A percentile compares a stretch with the other conserved stretches of the same genome.
These are phyloP conservation scores for Synanthedon andrenaeformis DNA, from an alignment of 2,888 invertebrate species.

Conservation along the genomic window DNA sequence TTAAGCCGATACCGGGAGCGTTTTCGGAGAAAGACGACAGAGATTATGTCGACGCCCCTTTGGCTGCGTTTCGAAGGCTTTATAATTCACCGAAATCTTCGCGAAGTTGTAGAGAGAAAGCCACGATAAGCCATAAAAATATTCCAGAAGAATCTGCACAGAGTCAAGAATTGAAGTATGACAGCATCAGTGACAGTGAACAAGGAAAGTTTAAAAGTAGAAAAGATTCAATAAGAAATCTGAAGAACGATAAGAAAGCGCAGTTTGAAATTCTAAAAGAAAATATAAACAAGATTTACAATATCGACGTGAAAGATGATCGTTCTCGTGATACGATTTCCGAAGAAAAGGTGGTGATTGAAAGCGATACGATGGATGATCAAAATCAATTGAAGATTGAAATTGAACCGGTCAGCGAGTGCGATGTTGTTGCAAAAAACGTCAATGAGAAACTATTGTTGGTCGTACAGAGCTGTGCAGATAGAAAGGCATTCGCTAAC, in stretches of 20 bases:
- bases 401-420: slow-evolving; percentile 26
- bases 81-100: slow-evolving; percentile 24
- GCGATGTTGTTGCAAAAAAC: slow-evolving; percentile 16
- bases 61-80: slow-evolving; percentile 46
- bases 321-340: not conserved
- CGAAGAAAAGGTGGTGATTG: not conserved
- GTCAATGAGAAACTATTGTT: slow-evolving; percentile 19
- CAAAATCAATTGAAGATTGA: slow-evolving; percentile 28
- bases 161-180: not conserved
- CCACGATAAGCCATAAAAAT: too few species aligned
- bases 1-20: slow-evolving; percentile 23
- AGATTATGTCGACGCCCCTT: slow-evolving; percentile 43
- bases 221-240: slow-evolving; percentile 3
- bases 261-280: slow-evolving; percentile 32
- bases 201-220: not conserved
- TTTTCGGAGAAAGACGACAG: slow-evolving; percentile 10
- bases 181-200: not conserved
- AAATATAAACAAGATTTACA: slow-evolving; percentile 31
- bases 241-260: slow-evolving; percentile 14
- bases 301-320: slow-evolving; percentile 13
- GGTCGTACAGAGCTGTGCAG: slow-evolving; percentile 31
- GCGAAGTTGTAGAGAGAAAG: slow-evolving; percentile 7
- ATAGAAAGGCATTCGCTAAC: slow-evolving; percentile 10
- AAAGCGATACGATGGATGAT: not conserved
- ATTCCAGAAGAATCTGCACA: too few species aligned